A percentile compares a stretch with the other conserved stretches of the same genome.
These are phyloP conservation scores for Eristalis tenax DNA, from an alignment of 2,888 invertebrate genomes.

Conservation along the genomic window DNA sequence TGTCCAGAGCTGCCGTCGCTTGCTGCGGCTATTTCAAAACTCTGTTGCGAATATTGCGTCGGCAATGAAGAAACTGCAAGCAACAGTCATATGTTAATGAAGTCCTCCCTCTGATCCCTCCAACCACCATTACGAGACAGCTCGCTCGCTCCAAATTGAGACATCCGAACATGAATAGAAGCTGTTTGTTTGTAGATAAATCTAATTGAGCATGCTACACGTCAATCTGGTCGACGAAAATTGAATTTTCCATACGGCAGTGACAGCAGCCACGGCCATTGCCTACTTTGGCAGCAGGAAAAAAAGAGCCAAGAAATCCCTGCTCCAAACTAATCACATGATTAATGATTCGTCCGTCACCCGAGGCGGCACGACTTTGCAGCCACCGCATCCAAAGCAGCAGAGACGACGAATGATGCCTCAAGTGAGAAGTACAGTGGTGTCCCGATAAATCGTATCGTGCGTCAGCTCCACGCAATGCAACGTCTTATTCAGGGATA, in stretches of 20 bases:
- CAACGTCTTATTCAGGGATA: constrained; percentile 67
- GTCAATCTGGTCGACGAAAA: constrained; percentile 60
- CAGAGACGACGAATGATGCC: background rate
- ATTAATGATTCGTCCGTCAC: constrained; percentile 77
- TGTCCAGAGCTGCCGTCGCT: background rate
- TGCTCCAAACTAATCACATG: constrained; percentile 80
- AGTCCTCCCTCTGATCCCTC: background rate
- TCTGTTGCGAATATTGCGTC: background rate
- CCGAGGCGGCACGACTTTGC: constrained; percentile 60
- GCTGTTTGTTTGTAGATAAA: constrained; percentile 58
- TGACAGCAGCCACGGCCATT: constrained; percentile 2
- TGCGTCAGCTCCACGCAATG: constrained; percentile 66
- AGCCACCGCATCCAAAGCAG: constrained; percentile 9
- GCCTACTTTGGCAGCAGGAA: constrained; percentile 25
- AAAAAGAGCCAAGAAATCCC: constrained; percentile 73
- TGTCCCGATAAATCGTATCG: constrained; percentile 64
- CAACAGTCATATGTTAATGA: background rate
- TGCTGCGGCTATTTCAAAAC: background rate
- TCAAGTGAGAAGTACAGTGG: constrained; percentile 35
- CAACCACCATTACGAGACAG: background rate
- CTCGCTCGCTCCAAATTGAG: constrained; percentile 35
- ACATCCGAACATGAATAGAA: constrained; percentile 47
- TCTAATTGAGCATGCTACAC: constrained; percentile 65
- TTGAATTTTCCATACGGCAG: constrained; percentile 56
- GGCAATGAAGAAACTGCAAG: background rate